Conservation (phyloP, 2,797 vertebrate genomes). For the Siniperca scherzeri region DNA sequence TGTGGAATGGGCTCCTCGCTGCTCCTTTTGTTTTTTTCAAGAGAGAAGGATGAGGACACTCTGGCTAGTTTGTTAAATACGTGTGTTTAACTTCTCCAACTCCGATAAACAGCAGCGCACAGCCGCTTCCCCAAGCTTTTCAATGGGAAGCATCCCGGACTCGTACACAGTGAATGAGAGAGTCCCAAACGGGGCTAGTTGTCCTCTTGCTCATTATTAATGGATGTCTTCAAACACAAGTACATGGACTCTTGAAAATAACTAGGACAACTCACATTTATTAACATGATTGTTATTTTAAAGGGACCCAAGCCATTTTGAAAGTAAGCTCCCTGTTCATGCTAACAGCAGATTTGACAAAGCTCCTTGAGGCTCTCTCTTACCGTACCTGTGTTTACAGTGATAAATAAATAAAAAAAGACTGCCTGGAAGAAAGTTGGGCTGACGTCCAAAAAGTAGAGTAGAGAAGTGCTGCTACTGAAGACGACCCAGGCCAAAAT, state of each 20-base stretch:
- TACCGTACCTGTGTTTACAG: constrained; percentile 35
- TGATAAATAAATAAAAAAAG: constrained; percentile 12
- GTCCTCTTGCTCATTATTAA: constrained; percentile 63
- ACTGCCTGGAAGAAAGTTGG: constrained; percentile 34
- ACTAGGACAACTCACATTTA: constrained; percentile 68
- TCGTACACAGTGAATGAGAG: constrained; percentile 37
- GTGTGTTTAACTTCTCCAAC: not conserved
- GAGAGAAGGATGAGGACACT: not conserved
- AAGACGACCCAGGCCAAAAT: constrained; percentile 60
- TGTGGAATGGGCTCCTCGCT: not conserved
- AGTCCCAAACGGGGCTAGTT: constrained; percentile 37
- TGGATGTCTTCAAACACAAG: constrained; percentile 50
- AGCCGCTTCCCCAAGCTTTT: not conserved
- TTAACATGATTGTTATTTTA: constrained; percentile 69
- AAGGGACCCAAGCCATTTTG: constrained; percentile 84
- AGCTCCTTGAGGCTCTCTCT: constrained; percentile 31
- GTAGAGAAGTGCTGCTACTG: constrained; percentile 50
- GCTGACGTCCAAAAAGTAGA: constrained; percentile 30
- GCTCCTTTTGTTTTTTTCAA: not conserved
- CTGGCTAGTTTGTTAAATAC: not conserved
- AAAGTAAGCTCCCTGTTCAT: constrained; percentile 35
- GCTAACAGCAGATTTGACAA: constrained; percentile 37
- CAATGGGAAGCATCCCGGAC: not conserved
- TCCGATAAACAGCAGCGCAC: not conserved
- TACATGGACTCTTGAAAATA: constrained; percentile 52